Percentiles rank a stretch among this genome's conserved stretches.
phyloP scores from a whole-genome alignment of 2,888 invertebrate genomes.

The Tinea semifulvella region DNA sequence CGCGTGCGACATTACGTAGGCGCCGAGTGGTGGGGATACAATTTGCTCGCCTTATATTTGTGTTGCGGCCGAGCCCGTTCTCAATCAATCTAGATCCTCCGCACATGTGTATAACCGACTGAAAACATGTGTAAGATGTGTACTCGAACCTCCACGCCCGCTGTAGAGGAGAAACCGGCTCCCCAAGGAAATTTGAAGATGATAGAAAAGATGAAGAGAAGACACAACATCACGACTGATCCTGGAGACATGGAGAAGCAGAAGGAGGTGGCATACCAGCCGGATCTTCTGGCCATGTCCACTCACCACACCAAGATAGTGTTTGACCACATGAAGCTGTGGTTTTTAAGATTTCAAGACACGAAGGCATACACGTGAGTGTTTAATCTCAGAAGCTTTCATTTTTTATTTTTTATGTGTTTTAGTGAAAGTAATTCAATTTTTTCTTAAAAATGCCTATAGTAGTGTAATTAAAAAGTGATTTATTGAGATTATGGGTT shows the following conservation, averaged over 20 bases:
- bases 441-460: too few relatives aligned
- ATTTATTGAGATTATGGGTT: too few relatives aligned
- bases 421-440: too few relatives aligned
- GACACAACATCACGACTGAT: conserved; percentile 51
- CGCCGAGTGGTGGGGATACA: conserved; percentile 34
- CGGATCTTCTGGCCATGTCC: conserved; percentile 55
- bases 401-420: too few relatives aligned
- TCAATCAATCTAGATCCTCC: conserved; percentile 7
- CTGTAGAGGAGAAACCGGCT: conserved; percentile 21
- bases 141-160: conserved; percentile 31
- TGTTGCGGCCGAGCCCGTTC: conserved; percentile 23
- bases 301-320: conserved; percentile 52
- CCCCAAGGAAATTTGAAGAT: conserved; percentile 21
- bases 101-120: neutral
- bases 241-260: conserved; percentile 39
- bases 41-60: conserved; percentile 46
- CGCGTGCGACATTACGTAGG: conserved; percentile 23
- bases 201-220: conserved; percentile 50
- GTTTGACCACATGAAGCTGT: conserved; percentile 42
- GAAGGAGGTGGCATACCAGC: conserved; percentile 50
- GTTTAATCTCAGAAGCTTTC: too few relatives aligned
- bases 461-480: too few relatives aligned
- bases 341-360: conserved; percentile 41
- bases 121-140: conserved; percentile 54
- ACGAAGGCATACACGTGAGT: conserved; percentile 63